A percentile compares a stretch with the other conserved stretches of the same genome.
Evolutionary conservation across 2,888 invertebrate species (phyloP).

Genomic region (Nysson spinosus): DNA sequence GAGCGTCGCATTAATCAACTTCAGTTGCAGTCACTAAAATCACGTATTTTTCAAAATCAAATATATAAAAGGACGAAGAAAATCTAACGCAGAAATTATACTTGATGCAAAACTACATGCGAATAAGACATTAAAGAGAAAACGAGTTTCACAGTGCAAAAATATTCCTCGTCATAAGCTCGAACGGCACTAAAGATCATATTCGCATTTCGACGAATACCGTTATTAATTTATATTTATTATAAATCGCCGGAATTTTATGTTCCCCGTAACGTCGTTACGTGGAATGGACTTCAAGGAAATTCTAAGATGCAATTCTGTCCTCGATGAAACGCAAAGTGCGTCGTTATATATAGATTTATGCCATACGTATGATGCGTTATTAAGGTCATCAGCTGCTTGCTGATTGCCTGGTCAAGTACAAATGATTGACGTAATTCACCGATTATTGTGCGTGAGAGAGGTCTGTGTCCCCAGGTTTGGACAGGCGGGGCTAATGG

Average conservation of each 20-base stretch:
- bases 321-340: slow-evolving; percentile 24
- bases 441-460: slow-evolving; percentile 36
- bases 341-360: slow-evolving; percentile 20
- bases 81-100: too few relatives aligned
- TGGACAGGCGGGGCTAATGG: slow-evolving; percentile 1
- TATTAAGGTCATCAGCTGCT: slow-evolving; percentile 55
- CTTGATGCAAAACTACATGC: too few relatives aligned
- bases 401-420: slow-evolving; percentile 42
- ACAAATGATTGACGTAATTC: slow-evolving; percentile 50
- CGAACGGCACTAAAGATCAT: neutral
- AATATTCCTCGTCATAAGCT: too few relatives aligned
- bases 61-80: too few relatives aligned
- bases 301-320: slow-evolving; percentile 8
- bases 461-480: slow-evolving; percentile 24
- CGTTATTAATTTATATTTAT: slow-evolving; percentile 26
- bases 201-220: slow-evolving; percentile 16
- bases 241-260: neutral
- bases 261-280: neutral
- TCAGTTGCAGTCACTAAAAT: too few relatives aligned
- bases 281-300: slow-evolving; percentile 14
- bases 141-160: too few relatives aligned
- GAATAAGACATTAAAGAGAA: too few relatives aligned
- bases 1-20: too few relatives aligned
- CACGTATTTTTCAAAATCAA: too few relatives aligned
- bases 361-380: slow-evolving; percentile 20